These are phyloP conservation scores for Apeira syringaria DNA, from an alignment of 2,888 invertebrate species.

Conservation along the genomic window DNA sequence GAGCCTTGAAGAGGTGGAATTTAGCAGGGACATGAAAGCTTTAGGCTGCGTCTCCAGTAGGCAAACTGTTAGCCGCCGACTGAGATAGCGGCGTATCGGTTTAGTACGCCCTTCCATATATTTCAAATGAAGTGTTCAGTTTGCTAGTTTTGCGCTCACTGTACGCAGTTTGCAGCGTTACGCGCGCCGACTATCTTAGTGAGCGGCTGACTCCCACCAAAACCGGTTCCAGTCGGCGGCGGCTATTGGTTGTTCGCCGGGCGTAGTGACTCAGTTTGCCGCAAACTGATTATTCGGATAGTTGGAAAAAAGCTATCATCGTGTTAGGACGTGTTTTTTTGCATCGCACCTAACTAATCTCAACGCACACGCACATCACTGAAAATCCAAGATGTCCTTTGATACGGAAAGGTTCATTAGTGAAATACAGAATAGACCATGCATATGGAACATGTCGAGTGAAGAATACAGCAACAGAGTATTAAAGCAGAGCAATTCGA, in stretches of 20 bases:
- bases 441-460: constrained; percentile 31
- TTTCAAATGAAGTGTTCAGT: not conserved
- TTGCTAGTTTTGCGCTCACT: not conserved
- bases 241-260: not conserved
- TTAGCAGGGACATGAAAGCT: too few species aligned
- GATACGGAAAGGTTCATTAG: constrained; percentile 33
- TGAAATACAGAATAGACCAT: constrained; percentile 31
- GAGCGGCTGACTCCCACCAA: too few species aligned
- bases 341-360: constrained; percentile 7
- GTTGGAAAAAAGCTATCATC: too few species aligned
- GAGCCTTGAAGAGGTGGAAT: too few species aligned
- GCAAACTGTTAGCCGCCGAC: not conserved
- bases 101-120: not conserved
- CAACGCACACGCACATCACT: constrained; percentile 8
- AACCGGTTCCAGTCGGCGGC: not conserved
- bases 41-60: not conserved
- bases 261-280: not conserved
- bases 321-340: too few species aligned
- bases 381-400: constrained; percentile 18
- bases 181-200: too few species aligned
- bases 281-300: not conserved
- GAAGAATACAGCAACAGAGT: constrained; percentile 31
- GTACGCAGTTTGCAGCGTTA: not conserved
- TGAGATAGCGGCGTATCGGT: too few species aligned
- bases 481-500: constrained; percentile 29